Evolutionary conservation across 1,140 invertebrate genomes (phyloP).

Genomic region (Brachionus calyciflorus): DNA sequence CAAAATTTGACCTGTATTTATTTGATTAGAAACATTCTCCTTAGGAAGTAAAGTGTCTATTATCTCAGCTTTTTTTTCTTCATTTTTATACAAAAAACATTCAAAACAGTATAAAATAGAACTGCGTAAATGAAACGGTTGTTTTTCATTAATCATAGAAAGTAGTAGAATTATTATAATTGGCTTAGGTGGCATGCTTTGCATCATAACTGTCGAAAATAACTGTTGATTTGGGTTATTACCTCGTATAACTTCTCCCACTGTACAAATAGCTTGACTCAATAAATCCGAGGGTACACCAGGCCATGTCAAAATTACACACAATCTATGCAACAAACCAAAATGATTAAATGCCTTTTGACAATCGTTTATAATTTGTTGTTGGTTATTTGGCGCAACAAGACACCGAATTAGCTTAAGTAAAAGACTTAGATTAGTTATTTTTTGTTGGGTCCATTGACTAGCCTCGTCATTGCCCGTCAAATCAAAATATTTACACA

Average conservation of each 20-base stretch:
- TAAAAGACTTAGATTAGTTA: slow-evolving; percentile 86
- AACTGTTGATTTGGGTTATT: slow-evolving; percentile 86
- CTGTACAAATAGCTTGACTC: slow-evolving; percentile 90
- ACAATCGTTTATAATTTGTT: slow-evolving; percentile 73
- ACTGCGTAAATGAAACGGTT: slow-evolving; percentile 83
- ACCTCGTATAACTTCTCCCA: slow-evolving; percentile 89
- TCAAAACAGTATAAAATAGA: slow-evolving; percentile 95
- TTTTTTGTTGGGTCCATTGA: slow-evolving; percentile 89
- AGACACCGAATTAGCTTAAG: slow-evolving; percentile 82
- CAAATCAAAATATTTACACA: slow-evolving; percentile 80
- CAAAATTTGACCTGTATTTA: slow-evolving; percentile 78
- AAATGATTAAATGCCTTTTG: slow-evolving; percentile 82
- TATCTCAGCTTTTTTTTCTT: slow-evolving; percentile 60
- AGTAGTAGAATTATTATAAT: slow-evolving; percentile 89
- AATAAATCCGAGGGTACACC: slow-evolving; percentile 94
- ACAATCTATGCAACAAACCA: slow-evolving; percentile 71
- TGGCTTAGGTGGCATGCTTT: slow-evolving; percentile 81
- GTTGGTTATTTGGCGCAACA: slow-evolving; percentile 81
- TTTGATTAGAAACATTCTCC: slow-evolving; percentile 51
- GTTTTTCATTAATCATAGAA: slow-evolving; percentile 99
- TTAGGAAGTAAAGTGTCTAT: slow-evolving; percentile 44
- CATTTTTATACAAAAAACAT: slow-evolving; percentile 90
- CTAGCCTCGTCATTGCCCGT: slow-evolving; percentile 64
- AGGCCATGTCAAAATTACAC: slow-evolving; percentile 84
- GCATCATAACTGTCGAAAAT: slow-evolving; percentile 83